phyloP scores from a whole-genome alignment of 2,113 vertebrate species.

The Eptatretus burgeri region DNA sequence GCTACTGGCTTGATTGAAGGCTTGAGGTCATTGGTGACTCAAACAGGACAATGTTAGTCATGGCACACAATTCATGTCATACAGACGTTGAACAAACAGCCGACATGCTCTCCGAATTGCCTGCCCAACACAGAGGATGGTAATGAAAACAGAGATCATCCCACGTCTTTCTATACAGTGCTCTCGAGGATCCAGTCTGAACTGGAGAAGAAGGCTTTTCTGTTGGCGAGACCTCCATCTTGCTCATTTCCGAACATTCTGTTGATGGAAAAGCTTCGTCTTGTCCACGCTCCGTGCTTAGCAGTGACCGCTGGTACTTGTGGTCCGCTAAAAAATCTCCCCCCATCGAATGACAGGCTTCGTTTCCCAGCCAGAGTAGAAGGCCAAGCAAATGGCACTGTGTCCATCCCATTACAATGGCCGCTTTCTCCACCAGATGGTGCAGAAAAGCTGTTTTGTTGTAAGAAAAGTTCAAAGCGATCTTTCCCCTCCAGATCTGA shows the following conservation, averaged over 20 bases:
- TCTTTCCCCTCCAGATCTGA: neutral
- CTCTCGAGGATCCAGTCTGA: slow-evolving; percentile 98
- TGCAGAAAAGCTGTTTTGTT: neutral
- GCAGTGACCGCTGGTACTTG: neutral
- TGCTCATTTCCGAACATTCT: slow-evolving; percentile 67
- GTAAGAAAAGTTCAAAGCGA: neutral
- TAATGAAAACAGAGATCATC: too few relatives aligned
- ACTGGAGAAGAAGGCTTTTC: slow-evolving; percentile 36
- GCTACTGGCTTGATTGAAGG: too few relatives aligned
- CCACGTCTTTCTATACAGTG: slow-evolving; percentile 28
- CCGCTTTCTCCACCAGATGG: neutral
- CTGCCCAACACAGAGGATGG: too few relatives aligned
- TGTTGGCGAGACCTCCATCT: slow-evolving; percentile 25
- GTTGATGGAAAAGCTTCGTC: slow-evolving; percentile 75
- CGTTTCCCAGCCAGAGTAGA: neutral
- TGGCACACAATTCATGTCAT: too few relatives aligned
- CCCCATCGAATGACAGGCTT: neutral
- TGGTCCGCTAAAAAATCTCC: neutral
- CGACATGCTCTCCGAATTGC: too few relatives aligned
- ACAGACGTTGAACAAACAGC: too few relatives aligned
- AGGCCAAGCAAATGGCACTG: neutral
- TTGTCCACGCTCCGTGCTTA: slow-evolving; percentile 79
- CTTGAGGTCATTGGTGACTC: too few relatives aligned
- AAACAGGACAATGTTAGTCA: too few relatives aligned
- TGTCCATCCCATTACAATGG: neutral